phyloP scores from a whole-genome alignment of 1,140 invertebrate genomes.

The Drosophila equinoxialis region DNA sequence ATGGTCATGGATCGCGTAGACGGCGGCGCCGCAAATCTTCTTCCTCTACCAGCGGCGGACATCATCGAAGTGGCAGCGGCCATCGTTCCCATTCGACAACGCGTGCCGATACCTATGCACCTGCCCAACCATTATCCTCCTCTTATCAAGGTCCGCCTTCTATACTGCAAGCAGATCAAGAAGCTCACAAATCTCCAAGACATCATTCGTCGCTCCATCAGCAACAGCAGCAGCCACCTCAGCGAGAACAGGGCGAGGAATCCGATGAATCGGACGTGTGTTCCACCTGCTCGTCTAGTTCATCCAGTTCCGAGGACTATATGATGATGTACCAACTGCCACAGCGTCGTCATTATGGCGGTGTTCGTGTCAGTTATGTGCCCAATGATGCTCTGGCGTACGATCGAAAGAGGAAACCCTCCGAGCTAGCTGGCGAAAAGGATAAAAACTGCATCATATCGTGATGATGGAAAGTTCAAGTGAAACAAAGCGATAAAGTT shows the following conservation, averaged over 20 bases:
- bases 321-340: slow-evolving; percentile 92
- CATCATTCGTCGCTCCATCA: slow-evolving; percentile 29
- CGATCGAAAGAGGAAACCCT: slow-evolving; percentile 87
- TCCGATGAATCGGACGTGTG: slow-evolving; percentile 88
- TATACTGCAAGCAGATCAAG: slow-evolving; percentile 41
- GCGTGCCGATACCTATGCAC: slow-evolving; percentile 74
- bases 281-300: slow-evolving; percentile 91
- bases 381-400: slow-evolving; percentile 93
- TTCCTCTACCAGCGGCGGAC: slow-evolving; percentile 45
- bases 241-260: slow-evolving; percentile 83
- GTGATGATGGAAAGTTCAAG: slow-evolving; percentile 83
- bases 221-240: slow-evolving; percentile 36
- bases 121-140: slow-evolving; percentile 72
- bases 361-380: slow-evolving; percentile 94
- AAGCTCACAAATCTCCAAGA: slow-evolving; percentile 41
- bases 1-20: slow-evolving; percentile 55
- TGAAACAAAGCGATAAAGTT: slow-evolving; percentile 71
- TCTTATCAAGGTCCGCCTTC: slow-evolving; percentile 75
- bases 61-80: slow-evolving; percentile 69
- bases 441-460: slow-evolving; percentile 90
- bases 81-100: slow-evolving; percentile 78
- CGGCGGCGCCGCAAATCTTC: slow-evolving; percentile 73
- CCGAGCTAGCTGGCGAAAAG: slow-evolving; percentile 77
- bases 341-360: slow-evolving; percentile 91
- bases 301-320: slow-evolving; percentile 91